Percentiles rank a stretch among this genome's conserved stretches.
Evolutionary conservation across 1,140 invertebrate species (phyloP).

Genomic region (Calliphora vicina): DNA sequence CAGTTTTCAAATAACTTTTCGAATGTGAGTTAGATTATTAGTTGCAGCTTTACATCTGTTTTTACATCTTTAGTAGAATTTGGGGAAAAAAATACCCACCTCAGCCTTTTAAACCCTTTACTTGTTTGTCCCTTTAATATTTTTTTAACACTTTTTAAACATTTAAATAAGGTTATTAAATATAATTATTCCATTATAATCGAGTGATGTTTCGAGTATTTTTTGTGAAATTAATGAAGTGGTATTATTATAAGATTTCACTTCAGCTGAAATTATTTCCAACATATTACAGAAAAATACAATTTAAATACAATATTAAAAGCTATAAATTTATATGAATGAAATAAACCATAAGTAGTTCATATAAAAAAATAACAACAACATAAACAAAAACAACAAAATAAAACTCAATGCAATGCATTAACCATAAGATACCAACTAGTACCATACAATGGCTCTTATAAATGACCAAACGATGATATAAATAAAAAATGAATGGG

Average conservation of each 20-base stretch:
- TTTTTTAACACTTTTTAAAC: background rate
- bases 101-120: background rate
- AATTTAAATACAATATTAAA: background rate
- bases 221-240: background rate
- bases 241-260: background rate
- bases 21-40: too few species aligned
- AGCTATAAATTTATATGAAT: background rate
- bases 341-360: constrained; percentile 5
- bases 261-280: background rate
- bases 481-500: background rate
- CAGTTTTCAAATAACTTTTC: too few species aligned
- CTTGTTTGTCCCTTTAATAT: background rate
- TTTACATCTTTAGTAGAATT: too few species aligned
- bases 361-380: too few species aligned
- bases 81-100: too few species aligned
- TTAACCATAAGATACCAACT: constrained; percentile 9
- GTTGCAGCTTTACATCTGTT: too few species aligned
- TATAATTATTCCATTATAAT: background rate
- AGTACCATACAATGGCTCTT: background rate
- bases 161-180: too few species aligned
- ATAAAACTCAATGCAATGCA: background rate
- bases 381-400: background rate
- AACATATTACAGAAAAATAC: background rate
- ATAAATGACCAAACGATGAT: background rate
- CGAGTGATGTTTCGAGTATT: background rate